These are phyloP conservation scores for Cyphomyrmex costatus DNA, from an alignment of 1,140 invertebrate genomes.

Conservation along the genomic window DNA sequence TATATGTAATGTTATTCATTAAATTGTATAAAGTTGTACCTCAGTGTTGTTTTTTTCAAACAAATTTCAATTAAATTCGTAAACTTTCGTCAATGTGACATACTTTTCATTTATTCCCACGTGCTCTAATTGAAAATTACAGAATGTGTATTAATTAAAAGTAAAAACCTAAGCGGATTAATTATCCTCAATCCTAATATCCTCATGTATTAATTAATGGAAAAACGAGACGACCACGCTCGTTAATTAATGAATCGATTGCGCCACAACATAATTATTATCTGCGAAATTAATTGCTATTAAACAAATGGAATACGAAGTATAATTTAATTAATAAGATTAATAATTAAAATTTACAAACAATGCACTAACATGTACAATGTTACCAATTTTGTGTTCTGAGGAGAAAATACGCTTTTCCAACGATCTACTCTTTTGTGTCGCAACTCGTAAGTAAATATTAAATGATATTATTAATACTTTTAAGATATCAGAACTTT, in stretches of 20 bases:
- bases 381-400: neutral
- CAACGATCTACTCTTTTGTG: neutral
- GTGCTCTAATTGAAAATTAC: conserved; percentile 49
- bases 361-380: conserved; percentile 3
- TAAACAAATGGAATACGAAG: conserved; percentile 50
- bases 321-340: conserved; percentile 62
- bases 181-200: conserved; percentile 44
- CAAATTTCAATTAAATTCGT: conserved; percentile 26
- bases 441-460: neutral
- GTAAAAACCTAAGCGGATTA: conserved; percentile 57
- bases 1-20: neutral
- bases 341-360: conserved; percentile 52
- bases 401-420: neutral
- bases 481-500: neutral
- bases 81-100: neutral
- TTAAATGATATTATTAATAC: neutral
- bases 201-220: conserved; percentile 53
- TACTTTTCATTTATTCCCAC: conserved; percentile 21
- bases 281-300: conserved; percentile 52
- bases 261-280: conserved; percentile 44
- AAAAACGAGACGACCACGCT: conserved; percentile 46
- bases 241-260: conserved; percentile 60
- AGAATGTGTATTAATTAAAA: conserved; percentile 9
- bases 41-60: neutral
- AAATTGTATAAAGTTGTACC: conserved; percentile 30